Percentiles rank a stretch among this genome's conserved stretches.
Conservation (phyloP, 2,888 invertebrate genomes). For the Taphrorychus bicolor region DNA sequence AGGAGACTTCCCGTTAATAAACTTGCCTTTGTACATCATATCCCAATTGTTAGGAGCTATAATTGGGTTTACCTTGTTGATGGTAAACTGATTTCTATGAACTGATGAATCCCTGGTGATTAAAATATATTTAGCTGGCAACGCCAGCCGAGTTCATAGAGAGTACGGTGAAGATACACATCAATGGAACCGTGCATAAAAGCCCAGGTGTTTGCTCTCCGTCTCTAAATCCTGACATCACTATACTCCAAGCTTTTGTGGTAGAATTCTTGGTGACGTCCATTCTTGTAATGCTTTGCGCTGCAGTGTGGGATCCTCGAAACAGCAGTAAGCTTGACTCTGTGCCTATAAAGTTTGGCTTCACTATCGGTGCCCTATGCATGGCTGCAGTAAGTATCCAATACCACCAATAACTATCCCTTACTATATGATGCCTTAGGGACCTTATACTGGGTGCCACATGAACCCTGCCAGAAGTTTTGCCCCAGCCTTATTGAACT, state of each 20-base stretch:
- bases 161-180: slow-evolving; percentile 21
- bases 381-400: slow-evolving; percentile 69
- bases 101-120: too few species aligned
- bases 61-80: slow-evolving; percentile 72
- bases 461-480: slow-evolving; percentile 75
- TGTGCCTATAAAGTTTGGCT: slow-evolving; percentile 70
- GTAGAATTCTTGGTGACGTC: slow-evolving; percentile 72
- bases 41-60: slow-evolving; percentile 73
- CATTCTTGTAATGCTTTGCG: slow-evolving; percentile 70
- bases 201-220: slow-evolving; percentile 52
- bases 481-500: slow-evolving; percentile 75
- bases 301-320: slow-evolving; percentile 75
- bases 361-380: slow-evolving; percentile 70
- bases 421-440: slow-evolving; percentile 47
- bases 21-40: slow-evolving; percentile 67
- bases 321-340: slow-evolving; percentile 71
- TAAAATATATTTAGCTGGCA: slow-evolving; percentile 43
- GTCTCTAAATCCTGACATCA: slow-evolving; percentile 42
- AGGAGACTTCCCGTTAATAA: slow-evolving; percentile 63
- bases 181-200: slow-evolving; percentile 7
- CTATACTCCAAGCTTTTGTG: slow-evolving; percentile 62
- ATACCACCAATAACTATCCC: not conserved
- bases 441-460: slow-evolving; percentile 69
- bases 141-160: slow-evolving; percentile 44
- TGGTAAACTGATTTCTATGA: slow-evolving; percentile 59